phyloP scores from a whole-genome alignment of 2,113 vertebrate species.

The Eulemur macaco region DNA sequence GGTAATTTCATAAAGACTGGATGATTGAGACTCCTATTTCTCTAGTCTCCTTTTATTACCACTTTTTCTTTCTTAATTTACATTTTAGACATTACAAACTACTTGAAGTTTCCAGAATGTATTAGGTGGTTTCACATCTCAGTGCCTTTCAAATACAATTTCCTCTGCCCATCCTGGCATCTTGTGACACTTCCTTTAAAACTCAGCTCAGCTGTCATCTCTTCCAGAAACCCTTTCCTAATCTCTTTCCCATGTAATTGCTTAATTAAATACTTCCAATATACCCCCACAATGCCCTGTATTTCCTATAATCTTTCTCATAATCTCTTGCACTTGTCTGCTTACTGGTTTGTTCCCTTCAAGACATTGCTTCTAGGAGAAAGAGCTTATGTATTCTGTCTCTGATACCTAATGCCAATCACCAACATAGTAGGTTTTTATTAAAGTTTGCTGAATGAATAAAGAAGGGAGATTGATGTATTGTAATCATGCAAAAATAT shows the following conservation, averaged over 20 bases:
- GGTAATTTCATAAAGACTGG: not conserved
- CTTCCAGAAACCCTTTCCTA: not conserved
- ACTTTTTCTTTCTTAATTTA: not conserved
- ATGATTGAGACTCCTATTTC: not conserved
- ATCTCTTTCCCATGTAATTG: not conserved
- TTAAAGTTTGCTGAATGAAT: not conserved
- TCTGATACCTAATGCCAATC: not conserved
- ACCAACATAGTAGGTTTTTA: not conserved
- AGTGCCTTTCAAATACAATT: not conserved
- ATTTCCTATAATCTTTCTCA: not conserved
- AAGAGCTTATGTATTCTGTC: not conserved
- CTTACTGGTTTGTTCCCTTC: not conserved
- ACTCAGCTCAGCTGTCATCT: not conserved
- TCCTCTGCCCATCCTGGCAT: not conserved
- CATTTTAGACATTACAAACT: not conserved
- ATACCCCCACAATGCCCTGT: not conserved
- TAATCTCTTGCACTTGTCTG: not conserved
- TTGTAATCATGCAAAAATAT: not conserved
- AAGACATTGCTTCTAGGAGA: not conserved
- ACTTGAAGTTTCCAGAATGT: conserved; percentile 16
- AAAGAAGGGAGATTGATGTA: not conserved
- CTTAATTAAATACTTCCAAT: not conserved
- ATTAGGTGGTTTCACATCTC: not conserved
- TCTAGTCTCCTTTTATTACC: not conserved
- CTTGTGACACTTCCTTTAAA: conserved; percentile 29